Percentiles rank a stretch among this genome's conserved stretches.
These are phyloP conservation scores for Xiphorhynchus elegans DNA, from an alignment of 2,113 vertebrate species.

Conservation along the genomic window DNA sequence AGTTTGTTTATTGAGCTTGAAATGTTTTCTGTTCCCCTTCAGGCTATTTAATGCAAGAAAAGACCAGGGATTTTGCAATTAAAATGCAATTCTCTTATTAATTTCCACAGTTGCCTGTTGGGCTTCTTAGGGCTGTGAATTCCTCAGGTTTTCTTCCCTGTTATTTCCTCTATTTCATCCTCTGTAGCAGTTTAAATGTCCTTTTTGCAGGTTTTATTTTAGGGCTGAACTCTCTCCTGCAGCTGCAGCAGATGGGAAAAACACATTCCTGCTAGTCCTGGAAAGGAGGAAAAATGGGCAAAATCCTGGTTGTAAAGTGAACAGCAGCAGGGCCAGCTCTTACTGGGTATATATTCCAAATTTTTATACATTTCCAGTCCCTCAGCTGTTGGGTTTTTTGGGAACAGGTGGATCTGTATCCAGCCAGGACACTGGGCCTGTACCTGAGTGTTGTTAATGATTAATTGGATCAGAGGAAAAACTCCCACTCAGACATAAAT, in stretches of 20 bases:
- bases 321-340: neutral
- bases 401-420: neutral
- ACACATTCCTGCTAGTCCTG: neutral
- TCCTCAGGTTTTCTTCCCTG: neutral
- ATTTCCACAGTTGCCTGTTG: neutral
- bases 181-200: neutral
- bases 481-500: neutral
- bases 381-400: fast-evolving
- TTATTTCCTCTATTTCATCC: neutral
- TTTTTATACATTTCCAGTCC: neutral
- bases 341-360: neutral
- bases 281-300: neutral
- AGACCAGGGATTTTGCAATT: neutral
- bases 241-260: neutral
- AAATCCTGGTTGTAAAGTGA: neutral
- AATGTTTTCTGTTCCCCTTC: neutral
- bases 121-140: neutral
- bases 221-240: neutral
- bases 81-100: neutral
- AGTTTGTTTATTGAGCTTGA: neutral
- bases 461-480: neutral
- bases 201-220: neutral
- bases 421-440: neutral
- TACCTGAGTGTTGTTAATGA: neutral
- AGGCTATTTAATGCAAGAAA: neutral